These are phyloP conservation scores for Cyanistes caeruleus DNA, from an alignment of 2,113 vertebrate genomes.

Conservation along the genomic window DNA sequence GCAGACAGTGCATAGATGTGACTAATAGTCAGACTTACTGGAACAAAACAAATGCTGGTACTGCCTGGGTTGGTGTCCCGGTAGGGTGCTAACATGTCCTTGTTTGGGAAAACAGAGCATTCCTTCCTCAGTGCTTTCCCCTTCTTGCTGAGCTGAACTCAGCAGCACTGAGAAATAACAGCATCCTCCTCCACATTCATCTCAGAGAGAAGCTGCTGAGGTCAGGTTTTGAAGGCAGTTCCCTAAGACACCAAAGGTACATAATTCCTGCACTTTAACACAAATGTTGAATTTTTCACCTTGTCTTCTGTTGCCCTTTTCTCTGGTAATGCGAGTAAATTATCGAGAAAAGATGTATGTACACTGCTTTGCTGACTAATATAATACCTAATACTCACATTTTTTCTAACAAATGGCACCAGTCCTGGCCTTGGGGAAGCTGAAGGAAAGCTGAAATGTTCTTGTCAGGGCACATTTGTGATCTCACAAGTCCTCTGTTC, in stretches of 20 bases:
- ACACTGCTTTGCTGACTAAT: neutral
- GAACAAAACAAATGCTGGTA: neutral
- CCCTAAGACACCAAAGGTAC: neutral
- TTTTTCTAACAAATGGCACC: neutral
- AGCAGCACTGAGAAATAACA: neutral
- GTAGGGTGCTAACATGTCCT: neutral
- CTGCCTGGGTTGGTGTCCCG: neutral
- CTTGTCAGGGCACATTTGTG: neutral
- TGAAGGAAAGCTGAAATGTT: neutral
- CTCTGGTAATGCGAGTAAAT: neutral
- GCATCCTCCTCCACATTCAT: neutral
- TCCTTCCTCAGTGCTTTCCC: neutral
- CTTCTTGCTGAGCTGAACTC: neutral
- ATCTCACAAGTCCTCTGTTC: neutral
- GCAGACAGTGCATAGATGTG: neutral
- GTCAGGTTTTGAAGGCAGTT: neutral
- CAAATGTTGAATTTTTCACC: neutral
- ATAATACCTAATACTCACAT: accelerated
- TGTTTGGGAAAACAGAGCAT: neutral
- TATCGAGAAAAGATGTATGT: neutral
- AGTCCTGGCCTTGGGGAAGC: neutral
- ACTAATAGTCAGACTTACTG: constrained; percentile 6
- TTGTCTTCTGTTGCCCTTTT: neutral
- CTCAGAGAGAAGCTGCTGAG: neutral
- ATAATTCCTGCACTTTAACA: neutral